Evolutionary conservation across 2,113 vertebrate genomes (phyloP).

Genomic region (Agapornis roseicollis): DNA sequence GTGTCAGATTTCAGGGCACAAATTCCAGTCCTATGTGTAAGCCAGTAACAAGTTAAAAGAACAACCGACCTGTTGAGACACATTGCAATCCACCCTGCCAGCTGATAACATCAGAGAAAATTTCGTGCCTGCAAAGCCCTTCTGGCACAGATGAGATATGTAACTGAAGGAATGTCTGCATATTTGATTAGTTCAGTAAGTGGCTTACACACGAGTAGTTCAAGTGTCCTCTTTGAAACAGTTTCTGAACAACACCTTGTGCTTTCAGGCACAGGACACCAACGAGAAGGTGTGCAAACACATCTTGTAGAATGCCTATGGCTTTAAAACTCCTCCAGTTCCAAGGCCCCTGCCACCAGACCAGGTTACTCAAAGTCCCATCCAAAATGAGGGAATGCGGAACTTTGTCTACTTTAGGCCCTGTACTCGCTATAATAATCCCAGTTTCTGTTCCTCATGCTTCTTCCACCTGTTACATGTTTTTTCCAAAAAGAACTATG

Average conservation of each 20-base stretch:
- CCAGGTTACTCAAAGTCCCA: background rate
- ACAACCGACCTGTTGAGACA: background rate
- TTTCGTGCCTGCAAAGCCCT: background rate
- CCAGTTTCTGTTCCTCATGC: background rate
- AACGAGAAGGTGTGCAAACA: background rate
- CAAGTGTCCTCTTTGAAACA: background rate
- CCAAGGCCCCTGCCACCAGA: background rate
- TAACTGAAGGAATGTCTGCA: background rate
- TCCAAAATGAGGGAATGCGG: background rate
- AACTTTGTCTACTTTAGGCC: background rate
- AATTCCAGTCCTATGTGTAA: constrained; percentile 10
- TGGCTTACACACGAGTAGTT: background rate
- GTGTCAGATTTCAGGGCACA: background rate
- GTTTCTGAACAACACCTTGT: background rate
- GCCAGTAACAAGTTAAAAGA: background rate
- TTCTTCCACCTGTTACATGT: accelerated
- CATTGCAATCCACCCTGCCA: background rate
- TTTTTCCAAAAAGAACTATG: background rate
- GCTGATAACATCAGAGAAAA: background rate
- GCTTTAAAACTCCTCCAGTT: background rate
- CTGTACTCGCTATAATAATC: background rate
- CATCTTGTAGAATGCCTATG: background rate
- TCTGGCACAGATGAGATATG: background rate
- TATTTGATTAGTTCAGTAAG: background rate
- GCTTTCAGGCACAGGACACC: background rate